Evolutionary conservation across 2,888 invertebrate species (phyloP).

Genomic region (Thereva unica): DNA sequence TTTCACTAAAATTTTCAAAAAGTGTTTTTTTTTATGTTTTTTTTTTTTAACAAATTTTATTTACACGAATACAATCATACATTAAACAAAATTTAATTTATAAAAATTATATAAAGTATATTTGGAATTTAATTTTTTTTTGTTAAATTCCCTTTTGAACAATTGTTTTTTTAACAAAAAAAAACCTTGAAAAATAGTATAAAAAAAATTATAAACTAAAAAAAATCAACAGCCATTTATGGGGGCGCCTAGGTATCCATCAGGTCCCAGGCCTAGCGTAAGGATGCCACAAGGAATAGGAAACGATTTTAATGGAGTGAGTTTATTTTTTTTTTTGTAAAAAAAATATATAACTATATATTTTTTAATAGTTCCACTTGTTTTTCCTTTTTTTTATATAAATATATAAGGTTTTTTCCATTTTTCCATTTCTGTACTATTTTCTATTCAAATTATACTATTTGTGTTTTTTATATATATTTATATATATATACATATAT

Average conservation of each 20-base stretch:
- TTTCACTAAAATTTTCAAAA: too few species aligned
- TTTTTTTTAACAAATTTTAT: too few species aligned
- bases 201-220: slow-evolving; percentile 14
- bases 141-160: too few species aligned
- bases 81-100: too few species aligned
- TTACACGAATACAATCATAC: too few species aligned
- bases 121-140: too few species aligned
- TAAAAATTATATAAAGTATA: too few species aligned
- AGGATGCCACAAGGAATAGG: slow-evolving; percentile 90
- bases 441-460: not conserved
- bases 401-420: slow-evolving; percentile 13
- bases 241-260: slow-evolving; percentile 94
- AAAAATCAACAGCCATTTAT: slow-evolving; percentile 66
- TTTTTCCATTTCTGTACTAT: not conserved
- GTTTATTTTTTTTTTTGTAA: slow-evolving; percentile 46
- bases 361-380: not conserved
- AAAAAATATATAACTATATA: not conserved
- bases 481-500: not conserved
- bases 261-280: slow-evolving; percentile 87
- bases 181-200: slow-evolving; percentile 9
- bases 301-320: slow-evolving; percentile 91
- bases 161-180: not conserved
- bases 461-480: not conserved
- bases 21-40: too few species aligned
- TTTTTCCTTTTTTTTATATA: slow-evolving; percentile 4